Base-by-base conservation (phyloP, 2,797 vertebrate genomes). In the Poeciliopsis presidionis region DNA sequence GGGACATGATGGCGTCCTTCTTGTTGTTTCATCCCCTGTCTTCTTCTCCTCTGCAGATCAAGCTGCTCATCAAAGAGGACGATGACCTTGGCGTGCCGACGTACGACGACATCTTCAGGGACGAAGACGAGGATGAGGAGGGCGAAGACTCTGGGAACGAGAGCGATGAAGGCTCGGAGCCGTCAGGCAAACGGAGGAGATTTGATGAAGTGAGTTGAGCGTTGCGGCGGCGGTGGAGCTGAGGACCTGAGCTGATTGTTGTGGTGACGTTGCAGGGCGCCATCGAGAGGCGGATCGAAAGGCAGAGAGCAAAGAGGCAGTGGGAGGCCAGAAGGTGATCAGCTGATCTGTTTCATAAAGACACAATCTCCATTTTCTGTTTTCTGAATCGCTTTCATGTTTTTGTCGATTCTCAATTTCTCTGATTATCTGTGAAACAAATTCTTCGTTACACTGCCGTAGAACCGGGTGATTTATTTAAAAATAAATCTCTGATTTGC, bases 71-170 rank as follows among this genome's bases (percentile, higher is more conserved):
- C 81, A 99, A 98, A 89, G 97, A 98, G 89, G 97, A 97, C 0
- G 98, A 99, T 43, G 98, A 99, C 73, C 95, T 99, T 0, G 94
- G 96, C 22, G 93, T 99, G 72, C 98, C 98, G 13, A 91, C 96
- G 7, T 99, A 99, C 0, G 98, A 99, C 65, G 97, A 99, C 76
- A 97, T 99, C 90, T 99, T 99, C 86, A 94, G 95, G 73, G 98
- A 99, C 39, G 97, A 97, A 0, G 63, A 28, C 12, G 96, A 89
- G 0, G 90, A 89, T 0, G 89, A 89, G 51, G 89, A 95, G 6
- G 96, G 94, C 0, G 96, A 93, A 0, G 96, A 96, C 84, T 98
- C 96, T 1, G 98, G 95, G 81, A 94, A 96, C 81, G 97, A 98
- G 85, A 96, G 95, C 0, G 96, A 96, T 0, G 96, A 89, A 0